Conservation (phyloP, 2,113 vertebrate species). For the Atherinomorus stipes region DNA sequence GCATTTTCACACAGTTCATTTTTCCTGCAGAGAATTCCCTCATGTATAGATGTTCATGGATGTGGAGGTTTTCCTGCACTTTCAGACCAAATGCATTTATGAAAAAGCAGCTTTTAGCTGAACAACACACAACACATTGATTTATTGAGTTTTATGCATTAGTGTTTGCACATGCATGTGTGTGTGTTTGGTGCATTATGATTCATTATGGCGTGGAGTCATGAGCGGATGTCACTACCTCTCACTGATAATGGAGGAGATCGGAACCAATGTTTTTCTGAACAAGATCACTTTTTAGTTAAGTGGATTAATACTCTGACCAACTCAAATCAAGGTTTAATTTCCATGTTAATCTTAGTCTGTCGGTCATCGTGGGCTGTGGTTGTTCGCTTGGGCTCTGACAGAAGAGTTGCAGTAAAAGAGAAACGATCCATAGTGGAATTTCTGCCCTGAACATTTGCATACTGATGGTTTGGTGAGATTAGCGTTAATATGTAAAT, state of each 20-base stretch:
- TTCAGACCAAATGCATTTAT: constrained; percentile 71
- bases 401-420: not conserved
- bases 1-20: constrained; percentile 9
- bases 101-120: constrained; percentile 73
- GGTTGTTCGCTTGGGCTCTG: not conserved
- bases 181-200: constrained; percentile 54
- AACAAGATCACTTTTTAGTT: too few relatives aligned
- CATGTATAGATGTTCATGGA: not conserved
- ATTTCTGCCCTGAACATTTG: constrained; percentile 36
- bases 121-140: constrained; percentile 63
- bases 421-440: not conserved
- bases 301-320: too few relatives aligned
- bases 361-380: not conserved
- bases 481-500: constrained; percentile 74
- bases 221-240: constrained; percentile 65
- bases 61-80: constrained; percentile 62
- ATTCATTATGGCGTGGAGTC: constrained; percentile 63
- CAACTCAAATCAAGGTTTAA: not conserved
- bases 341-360: not conserved
- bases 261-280: too few relatives aligned
- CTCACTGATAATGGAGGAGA: constrained; percentile 66
- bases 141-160: constrained; percentile 75
- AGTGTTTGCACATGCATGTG: constrained; percentile 34
- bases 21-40: constrained; percentile 15
- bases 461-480: constrained; percentile 34